Conservation (phyloP, 2,113 vertebrate genomes). For the Stomatorhinus ivindoensis region DNA sequence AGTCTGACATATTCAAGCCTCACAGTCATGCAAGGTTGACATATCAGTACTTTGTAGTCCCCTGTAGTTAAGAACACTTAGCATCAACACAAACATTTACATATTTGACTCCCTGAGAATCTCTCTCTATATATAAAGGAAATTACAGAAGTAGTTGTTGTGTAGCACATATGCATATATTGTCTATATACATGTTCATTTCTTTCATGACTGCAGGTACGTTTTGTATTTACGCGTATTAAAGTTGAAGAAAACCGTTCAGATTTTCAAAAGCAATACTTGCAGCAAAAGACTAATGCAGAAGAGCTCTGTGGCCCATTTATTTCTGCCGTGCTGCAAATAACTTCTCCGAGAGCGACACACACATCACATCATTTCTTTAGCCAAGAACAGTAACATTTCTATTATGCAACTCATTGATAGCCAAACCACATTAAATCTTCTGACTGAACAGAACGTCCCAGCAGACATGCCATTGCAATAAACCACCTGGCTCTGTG, state of each 20-base stretch:
- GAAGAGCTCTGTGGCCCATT: conserved; percentile 1
- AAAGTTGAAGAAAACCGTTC: background rate
- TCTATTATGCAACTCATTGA: background rate
- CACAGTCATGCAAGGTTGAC: background rate
- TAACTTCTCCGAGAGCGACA: background rate
- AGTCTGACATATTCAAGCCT: background rate
- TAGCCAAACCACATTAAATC: conserved; percentile 6
- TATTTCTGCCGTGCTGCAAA: background rate
- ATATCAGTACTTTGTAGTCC: background rate
- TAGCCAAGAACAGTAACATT: conserved; percentile 4
- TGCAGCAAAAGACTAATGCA: background rate
- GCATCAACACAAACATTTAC: background rate
- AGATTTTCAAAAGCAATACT: background rate
- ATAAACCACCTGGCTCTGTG: conserved; percentile 2
- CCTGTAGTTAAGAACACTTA: background rate
- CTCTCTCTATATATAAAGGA: background rate
- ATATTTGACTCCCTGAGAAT: background rate
- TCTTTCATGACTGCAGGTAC: background rate
- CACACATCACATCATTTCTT: background rate
- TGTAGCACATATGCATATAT: background rate
- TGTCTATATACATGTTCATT: background rate
- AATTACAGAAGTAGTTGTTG: background rate
- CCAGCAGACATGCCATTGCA: background rate
- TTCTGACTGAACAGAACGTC: conserved; percentile 9
- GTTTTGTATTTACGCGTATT: background rate